Evolutionary conservation across 2,888 invertebrate species (phyloP).

Genomic region (Lithophane ornitopus): DNA sequence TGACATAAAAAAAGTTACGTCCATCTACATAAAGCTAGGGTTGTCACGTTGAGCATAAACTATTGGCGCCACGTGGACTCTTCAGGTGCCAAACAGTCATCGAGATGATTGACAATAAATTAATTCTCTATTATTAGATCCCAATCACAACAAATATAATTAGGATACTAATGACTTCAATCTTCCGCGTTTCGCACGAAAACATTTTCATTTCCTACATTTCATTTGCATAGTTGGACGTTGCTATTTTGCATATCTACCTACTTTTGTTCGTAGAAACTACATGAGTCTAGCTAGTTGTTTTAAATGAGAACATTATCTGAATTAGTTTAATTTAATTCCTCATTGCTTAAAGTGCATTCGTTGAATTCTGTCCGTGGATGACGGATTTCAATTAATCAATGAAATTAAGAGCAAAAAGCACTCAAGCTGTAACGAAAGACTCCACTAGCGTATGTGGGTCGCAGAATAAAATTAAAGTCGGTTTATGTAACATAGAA

Average conservation of each 20-base stretch:
- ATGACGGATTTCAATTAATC: conserved; percentile 4
- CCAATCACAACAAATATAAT: conserved; percentile 30
- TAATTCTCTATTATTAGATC: conserved; percentile 35
- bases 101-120: conserved; percentile 50
- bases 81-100: conserved; percentile 48
- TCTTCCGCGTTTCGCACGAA: conserved; percentile 23
- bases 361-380: background rate
- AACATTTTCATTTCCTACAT: conserved; percentile 10
- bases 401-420: conserved; percentile 20
- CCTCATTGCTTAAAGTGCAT: background rate
- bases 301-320: background rate
- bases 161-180: conserved; percentile 32
- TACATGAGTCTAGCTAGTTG: background rate
- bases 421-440: conserved; percentile 17
- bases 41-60: conserved; percentile 9
- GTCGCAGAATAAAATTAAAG: conserved; percentile 54
- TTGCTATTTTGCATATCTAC: background rate
- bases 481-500: conserved; percentile 34
- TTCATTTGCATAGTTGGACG: conserved; percentile 5
- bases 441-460: conserved; percentile 32
- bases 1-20: background rate
- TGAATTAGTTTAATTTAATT: conserved; percentile 10
- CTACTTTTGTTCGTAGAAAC: conserved; percentile 5
- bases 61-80: conserved; percentile 41
- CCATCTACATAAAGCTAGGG: background rate